phyloP scores from a whole-genome alignment of 2,888 invertebrate genomes.

The Nymphalis urticae region DNA sequence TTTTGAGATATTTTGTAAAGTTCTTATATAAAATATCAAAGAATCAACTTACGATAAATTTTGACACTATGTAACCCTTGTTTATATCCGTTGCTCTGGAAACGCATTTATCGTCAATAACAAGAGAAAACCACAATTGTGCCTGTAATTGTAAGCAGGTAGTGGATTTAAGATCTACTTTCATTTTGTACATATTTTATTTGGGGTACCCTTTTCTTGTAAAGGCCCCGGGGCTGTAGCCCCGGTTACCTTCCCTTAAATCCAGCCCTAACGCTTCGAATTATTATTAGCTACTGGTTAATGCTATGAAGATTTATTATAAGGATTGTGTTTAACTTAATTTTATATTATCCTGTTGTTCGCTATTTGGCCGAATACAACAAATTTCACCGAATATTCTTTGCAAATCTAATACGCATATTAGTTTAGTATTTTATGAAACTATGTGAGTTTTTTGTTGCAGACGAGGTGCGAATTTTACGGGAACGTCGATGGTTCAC shows the following conservation, averaged over 20 bases:
- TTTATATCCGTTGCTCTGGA: slow-evolving; percentile 28
- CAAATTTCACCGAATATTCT: too few species aligned
- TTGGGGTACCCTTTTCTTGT: too few species aligned
- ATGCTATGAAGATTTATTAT: too few species aligned
- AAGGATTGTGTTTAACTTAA: too few species aligned
- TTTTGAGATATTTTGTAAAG: slow-evolving; percentile 27
- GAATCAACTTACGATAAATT: slow-evolving; percentile 8
- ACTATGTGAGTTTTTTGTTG: slow-evolving; percentile 34
- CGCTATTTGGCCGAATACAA: too few species aligned
- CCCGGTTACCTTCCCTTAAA: too few species aligned
- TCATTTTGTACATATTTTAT: too few species aligned
- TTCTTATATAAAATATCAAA: neutral
- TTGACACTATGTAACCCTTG: slow-evolving; percentile 19
- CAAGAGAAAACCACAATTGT: neutral
- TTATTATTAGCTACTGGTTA: too few species aligned
- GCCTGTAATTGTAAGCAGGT: neutral
- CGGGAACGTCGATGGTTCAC: slow-evolving; percentile 70
- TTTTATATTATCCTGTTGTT: too few species aligned
- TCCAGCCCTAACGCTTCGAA: too few species aligned
- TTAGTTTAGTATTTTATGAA: neutral
- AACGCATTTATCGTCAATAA: slow-evolving; percentile 9
- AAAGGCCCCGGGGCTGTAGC: too few species aligned
- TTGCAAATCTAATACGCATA: too few species aligned
- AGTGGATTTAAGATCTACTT: neutral
- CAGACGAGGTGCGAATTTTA: slow-evolving; percentile 71